Conservation (phyloP, 2,888 invertebrate genomes). For the Oscheius sp. region DNA sequence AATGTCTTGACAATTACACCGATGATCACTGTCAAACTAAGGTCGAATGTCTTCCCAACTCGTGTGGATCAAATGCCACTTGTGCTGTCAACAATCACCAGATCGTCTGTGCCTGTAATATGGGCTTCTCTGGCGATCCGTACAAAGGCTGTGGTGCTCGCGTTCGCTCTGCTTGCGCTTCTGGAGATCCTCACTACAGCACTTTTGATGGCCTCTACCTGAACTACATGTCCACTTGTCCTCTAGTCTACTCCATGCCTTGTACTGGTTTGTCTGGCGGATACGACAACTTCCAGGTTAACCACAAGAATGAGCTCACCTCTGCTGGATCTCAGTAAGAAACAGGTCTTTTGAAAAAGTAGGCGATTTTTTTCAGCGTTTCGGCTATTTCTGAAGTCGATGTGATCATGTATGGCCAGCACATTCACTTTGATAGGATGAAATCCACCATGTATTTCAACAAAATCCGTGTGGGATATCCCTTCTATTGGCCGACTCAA, state of each 20-base stretch:
- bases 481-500: constrained; percentile 56
- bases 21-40: background rate
- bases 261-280: constrained; percentile 35
- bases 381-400: constrained; percentile 50
- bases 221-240: constrained; percentile 61
- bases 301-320: constrained; percentile 47
- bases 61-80: constrained; percentile 53
- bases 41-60: background rate
- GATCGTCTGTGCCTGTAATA: constrained; percentile 55
- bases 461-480: constrained; percentile 43
- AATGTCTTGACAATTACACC: constrained; percentile 72
- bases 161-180: constrained; percentile 41
- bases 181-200: constrained; percentile 69
- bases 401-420: constrained; percentile 49
- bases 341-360: too few species aligned
- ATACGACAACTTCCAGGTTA: constrained; percentile 44
- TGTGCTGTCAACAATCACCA: constrained; percentile 57
- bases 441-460: constrained; percentile 44
- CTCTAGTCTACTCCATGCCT: constrained; percentile 64
- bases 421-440: constrained; percentile 49
- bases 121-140: constrained; percentile 49
- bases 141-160: constrained; percentile 25
- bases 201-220: constrained; percentile 68
- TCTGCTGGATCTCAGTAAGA: background rate
- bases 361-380: constrained; percentile 48